Base-by-base conservation (phyloP, 2,888 invertebrate genomes). In the Ichneumoninae sp. region DNA sequence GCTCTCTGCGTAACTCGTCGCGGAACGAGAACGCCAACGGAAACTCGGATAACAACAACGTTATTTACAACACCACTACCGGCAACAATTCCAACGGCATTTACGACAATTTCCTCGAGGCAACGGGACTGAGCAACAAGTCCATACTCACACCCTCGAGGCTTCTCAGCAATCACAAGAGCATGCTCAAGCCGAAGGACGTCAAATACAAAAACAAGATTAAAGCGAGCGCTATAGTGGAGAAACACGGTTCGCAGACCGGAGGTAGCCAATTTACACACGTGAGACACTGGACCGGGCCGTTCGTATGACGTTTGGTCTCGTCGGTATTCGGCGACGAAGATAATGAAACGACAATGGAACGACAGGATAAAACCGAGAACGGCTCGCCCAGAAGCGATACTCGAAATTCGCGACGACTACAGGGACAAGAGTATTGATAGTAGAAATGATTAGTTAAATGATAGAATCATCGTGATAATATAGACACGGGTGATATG, bases 111-210 rank as follows among this genome's bases (percentile, higher is more conserved):
- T 97, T 97, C 91, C 94, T 97, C 72, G 97, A 97, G 93, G 96
- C 96, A 26, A 97, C 97, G 75, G 97, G 97, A 77, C 95, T 97
- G 84, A 97, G 97, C 93, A 96, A 97, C 86, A 97, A 97, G 94
- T 96, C 97, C 65, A 96, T 97, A 90, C 83, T 93, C 33, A 96
- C 96, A 10, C 96, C 96, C 0, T 95, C 95, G 62, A 93, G 97
- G 87, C 94, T 96, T 79, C 95, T 97, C 72, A 97, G 96, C 91
- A 97, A 97, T 92, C 97, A 97, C 91, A 96, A 96, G 90, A 96
- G 95, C 90, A 96, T 97, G 91, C 93, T 97, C 81, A 97, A 97
- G 90, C 97, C 97, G 82, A 97, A 96, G 93, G 97, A 97, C 91
- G 95, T 97, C 62, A 97, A 97, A 91, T 95, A 97, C 94, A 95